Base-by-base conservation (phyloP, 2,797 vertebrate genomes). In the Halcyon badia region DNA sequence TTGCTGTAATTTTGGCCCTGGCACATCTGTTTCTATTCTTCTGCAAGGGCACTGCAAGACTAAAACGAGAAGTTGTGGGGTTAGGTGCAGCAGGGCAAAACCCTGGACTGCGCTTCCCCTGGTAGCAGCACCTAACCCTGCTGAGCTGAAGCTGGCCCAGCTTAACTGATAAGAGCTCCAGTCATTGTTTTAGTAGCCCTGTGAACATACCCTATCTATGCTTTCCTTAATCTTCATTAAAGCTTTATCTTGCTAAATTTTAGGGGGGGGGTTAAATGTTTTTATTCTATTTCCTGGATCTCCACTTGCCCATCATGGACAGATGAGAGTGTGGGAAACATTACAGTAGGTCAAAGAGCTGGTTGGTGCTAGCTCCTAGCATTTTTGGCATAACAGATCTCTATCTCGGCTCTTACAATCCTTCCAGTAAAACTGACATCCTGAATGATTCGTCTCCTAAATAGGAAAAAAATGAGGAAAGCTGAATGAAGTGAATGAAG, bases 321-420 rank as follows among this genome's bases (percentile, higher is more conserved):
- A 24, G 44, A 64, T 83, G 39, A n/a, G 39, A 30, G 12, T 42
- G 33, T 71, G 72, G 15, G 52, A 94, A 94, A 75, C 39, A n/a
- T 68, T 80, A 24, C 15, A 46, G 51, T 65, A 35, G 24, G 57
- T 56, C 30, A 64, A 61, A 70, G 37, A 62, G 48, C 30, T 96
- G 52, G 31, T 49, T 70, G 64, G 21, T 87, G 79, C 83, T 70
- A 94, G 21, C 21, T 89, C 16, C 31, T 69, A 78, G 35, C 64
- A 79, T 87, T 94, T 91, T 93, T 95, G 76, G 22, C 79, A 26
- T 73, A 95, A 83, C 76, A 88, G 61, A 76, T 90, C 64, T 83
- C 28, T 92, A 44, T 78, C 92, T 89, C 26, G 7, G 35, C 71
- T 89, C 44, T 75, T 75, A 70, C 6, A 89, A 6, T 90, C 33